Conservation (phyloP, 2,888 invertebrate genomes). For the Lithodes maja region DNA sequence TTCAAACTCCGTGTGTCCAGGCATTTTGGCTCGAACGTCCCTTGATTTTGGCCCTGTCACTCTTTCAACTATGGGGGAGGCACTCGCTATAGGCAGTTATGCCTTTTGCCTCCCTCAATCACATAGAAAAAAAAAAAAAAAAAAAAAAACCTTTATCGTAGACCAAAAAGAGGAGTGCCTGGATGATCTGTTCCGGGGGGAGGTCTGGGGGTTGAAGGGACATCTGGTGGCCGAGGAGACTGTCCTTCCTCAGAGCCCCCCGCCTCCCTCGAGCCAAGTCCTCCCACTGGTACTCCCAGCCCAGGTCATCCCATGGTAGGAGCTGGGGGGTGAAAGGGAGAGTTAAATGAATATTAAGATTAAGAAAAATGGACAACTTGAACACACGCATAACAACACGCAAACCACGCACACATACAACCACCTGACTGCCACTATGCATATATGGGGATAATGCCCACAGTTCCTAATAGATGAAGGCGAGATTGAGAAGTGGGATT, state of each 20-base stretch:
- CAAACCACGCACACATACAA: neutral
- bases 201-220: neutral
- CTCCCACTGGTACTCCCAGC: neutral
- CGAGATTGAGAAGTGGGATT: too few species aligned
- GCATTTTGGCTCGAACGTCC: too few species aligned
- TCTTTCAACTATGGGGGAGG: too few species aligned
- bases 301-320: neutral
- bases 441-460: too few species aligned
- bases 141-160: constrained; percentile 7
- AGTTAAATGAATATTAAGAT: neutral
- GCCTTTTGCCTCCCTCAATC: too few species aligned
- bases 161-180: neutral
- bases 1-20: too few species aligned
- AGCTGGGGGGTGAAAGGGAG: neutral
- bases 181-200: neutral
- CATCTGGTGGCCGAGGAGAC: neutral
- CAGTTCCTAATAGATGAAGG: too few species aligned
- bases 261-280: neutral
- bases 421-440: too few species aligned
- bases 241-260: neutral
- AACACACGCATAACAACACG: neutral
- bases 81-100: too few species aligned
- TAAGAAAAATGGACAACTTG: neutral
- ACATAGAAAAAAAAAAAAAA: too few species aligned
- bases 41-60: too few species aligned